Evolutionary conservation across 1,140 invertebrate genomes (phyloP), one percentile per base, ranked within the genome.

Genomic region (Caenorhabditis latens): DNA sequence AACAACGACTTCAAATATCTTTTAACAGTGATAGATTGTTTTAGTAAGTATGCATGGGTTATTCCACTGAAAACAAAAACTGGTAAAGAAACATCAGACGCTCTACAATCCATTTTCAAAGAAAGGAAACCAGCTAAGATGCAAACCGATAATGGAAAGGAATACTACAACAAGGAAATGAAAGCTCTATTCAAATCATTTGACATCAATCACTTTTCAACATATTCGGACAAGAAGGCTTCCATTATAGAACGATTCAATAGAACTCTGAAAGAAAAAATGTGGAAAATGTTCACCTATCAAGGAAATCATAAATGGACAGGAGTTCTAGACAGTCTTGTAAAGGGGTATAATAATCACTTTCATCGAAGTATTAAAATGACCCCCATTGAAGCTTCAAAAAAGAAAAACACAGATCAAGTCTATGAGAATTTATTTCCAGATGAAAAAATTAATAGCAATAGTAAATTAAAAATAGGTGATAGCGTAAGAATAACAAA

Each of bases 1-100:
- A 94, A 94, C 91, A 89, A 91, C 61, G 90, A 91, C 43, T 93
- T 90, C 89, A 92, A 92, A 85, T 94, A 93, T 88, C 90, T 94
- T 46, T 88, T 94, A 82, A 93, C 91, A 40, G 91, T 93, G 8
- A 94, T 94, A 84, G 93, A 94, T 90, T 89, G 90, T 58, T 94
- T 94, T 90, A 92, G 91, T 67, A 94, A 94, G 90, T 93, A 90
- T 90, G 92, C 93, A 43, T 94, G 92, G 92, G 92, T 92, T 19
- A 57, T 92, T 42, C 92, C 93, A 8, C 24, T 94, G 46, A 94
- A 94, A 92, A 92, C 87, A 19, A 94, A 94, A 91, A 93, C 86
- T 82, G 92, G 88, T 24, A 57, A 84, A 86, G 88, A 86, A 90
- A 87, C 90, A 19, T 43, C 86, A 19, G 16, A 89, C 6, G 90